phyloP scores from a whole-genome alignment of 2,797 vertebrate genomes.

The Notolepis coatsorum region DNA sequence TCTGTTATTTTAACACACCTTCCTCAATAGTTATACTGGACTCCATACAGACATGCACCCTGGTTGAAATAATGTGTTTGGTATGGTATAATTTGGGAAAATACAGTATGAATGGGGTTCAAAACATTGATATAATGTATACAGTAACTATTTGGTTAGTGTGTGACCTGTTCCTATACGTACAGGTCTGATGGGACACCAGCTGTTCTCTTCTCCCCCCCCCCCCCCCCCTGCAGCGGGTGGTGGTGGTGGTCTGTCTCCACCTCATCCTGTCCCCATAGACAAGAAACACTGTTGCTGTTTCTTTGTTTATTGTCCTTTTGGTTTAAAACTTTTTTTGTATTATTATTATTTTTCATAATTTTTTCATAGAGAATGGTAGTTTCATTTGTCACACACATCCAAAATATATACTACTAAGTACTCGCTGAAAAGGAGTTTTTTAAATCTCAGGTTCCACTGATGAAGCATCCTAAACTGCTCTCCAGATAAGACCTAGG shows the following conservation, averaged over 20 bases:
- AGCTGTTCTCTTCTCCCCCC: slow-evolving; percentile 70
- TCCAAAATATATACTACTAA: slow-evolving; percentile 70
- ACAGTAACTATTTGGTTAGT: too few relatives aligned
- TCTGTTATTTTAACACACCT: too few relatives aligned
- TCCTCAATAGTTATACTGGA: too few relatives aligned
- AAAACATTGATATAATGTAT: too few relatives aligned
- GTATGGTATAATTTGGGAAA: too few relatives aligned
- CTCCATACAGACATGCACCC: too few relatives aligned
- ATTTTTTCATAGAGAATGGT: slow-evolving; percentile 68
- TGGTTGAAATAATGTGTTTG: too few relatives aligned
- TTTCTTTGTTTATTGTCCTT: slow-evolving; percentile 62
- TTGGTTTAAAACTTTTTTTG: slow-evolving; percentile 45
- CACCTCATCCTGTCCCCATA: slow-evolving; percentile 67
- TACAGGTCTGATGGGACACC: slow-evolving; percentile 70
- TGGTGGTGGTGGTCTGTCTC: slow-evolving; percentile 60
- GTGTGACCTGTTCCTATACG: slow-evolving; percentile 40
- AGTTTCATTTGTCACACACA: slow-evolving; percentile 72
- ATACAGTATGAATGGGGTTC: too few relatives aligned
- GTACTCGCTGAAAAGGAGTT: slow-evolving; percentile 76
- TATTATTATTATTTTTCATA: slow-evolving; percentile 56
- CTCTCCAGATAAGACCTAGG: slow-evolving; percentile 75
- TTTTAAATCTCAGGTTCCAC: slow-evolving; percentile 87
- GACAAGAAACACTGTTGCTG: slow-evolving; percentile 68
- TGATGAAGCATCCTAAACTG: slow-evolving; percentile 81
- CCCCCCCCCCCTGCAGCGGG: too few relatives aligned